Conservation (phyloP, 2,888 invertebrate genomes). For the Syrista parreyssii region DNA sequence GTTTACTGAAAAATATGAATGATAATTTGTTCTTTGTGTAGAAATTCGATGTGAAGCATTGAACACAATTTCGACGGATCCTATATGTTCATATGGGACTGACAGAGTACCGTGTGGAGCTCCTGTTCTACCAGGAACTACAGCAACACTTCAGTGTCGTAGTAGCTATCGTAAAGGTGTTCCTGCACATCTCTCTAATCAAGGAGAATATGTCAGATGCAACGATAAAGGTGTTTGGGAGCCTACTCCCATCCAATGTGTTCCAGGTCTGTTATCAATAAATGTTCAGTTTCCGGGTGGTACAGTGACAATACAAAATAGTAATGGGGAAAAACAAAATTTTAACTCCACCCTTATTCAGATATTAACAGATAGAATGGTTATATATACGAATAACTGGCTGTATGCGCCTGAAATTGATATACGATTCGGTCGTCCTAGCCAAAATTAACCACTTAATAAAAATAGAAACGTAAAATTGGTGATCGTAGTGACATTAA, state of each 20-base stretch:
- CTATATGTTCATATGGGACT: constrained; percentile 39
- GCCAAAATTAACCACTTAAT: neutral
- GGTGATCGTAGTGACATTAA: neutral
- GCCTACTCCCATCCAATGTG: constrained; percentile 56
- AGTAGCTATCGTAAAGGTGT: constrained; percentile 47
- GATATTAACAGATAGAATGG: constrained; percentile 33
- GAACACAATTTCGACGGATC: constrained; percentile 40
- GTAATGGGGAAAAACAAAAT: neutral
- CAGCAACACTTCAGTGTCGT: constrained; percentile 45
- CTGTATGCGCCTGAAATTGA: constrained; percentile 26
- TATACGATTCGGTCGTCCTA: constrained; percentile 24
- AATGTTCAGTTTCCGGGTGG: constrained; percentile 46
- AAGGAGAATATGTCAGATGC: constrained; percentile 45
- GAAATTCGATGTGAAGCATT: constrained; percentile 52
- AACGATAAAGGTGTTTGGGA: constrained; percentile 54
- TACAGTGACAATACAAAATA: constrained; percentile 22
- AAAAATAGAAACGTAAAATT: constrained; percentile 1
- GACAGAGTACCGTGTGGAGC: constrained; percentile 43
- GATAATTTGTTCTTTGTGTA: constrained; percentile 27
- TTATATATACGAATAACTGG: constrained; percentile 29
- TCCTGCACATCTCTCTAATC: constrained; percentile 26
- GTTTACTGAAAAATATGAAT: neutral
- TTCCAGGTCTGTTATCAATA: constrained; percentile 57
- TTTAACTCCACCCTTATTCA: constrained; percentile 31
- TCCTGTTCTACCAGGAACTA: constrained; percentile 42